A percentile compares a stretch with the other conserved stretches of the same genome.
phyloP scores from a whole-genome alignment of 2,888 invertebrate genomes.

The Lycaena phlaeas region DNA sequence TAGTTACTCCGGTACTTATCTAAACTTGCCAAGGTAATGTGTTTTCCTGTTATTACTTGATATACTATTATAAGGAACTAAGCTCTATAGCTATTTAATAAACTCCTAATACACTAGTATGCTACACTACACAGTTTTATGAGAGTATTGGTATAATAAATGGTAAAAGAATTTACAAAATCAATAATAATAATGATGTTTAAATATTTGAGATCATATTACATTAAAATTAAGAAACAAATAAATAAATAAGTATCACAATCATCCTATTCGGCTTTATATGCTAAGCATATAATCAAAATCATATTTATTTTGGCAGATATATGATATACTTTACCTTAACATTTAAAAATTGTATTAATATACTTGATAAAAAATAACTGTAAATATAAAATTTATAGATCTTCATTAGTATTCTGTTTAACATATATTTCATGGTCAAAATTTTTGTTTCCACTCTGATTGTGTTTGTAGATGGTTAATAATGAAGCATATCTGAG shows the following conservation, averaged over 20 bases:
- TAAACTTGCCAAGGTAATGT: slow-evolving; percentile 85
- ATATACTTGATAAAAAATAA: too few species aligned
- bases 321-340: too few species aligned
- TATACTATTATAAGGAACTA: neutral
- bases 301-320: too few species aligned
- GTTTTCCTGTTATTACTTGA: slow-evolving; percentile 9
- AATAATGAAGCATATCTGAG: slow-evolving; percentile 16
- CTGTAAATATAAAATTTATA: too few species aligned
- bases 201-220: too few species aligned
- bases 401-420: slow-evolving; percentile 47
- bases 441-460: slow-evolving; percentile 27
- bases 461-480: slow-evolving; percentile 32
- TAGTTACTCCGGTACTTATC: slow-evolving; percentile 89
- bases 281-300: too few species aligned
- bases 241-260: neutral
- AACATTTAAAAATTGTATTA: too few species aligned
- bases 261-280: too few species aligned
- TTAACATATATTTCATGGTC: slow-evolving; percentile 48
- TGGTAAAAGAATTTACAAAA: too few species aligned
- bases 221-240: neutral
- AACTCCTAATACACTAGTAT: neutral
- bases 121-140: neutral
- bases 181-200: too few species aligned
- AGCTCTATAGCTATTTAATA: too few species aligned
- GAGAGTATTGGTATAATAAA: too few species aligned